These are phyloP conservation scores for Julus scandinavius DNA, from an alignment of 2,888 invertebrate species.

Conservation along the genomic window DNA sequence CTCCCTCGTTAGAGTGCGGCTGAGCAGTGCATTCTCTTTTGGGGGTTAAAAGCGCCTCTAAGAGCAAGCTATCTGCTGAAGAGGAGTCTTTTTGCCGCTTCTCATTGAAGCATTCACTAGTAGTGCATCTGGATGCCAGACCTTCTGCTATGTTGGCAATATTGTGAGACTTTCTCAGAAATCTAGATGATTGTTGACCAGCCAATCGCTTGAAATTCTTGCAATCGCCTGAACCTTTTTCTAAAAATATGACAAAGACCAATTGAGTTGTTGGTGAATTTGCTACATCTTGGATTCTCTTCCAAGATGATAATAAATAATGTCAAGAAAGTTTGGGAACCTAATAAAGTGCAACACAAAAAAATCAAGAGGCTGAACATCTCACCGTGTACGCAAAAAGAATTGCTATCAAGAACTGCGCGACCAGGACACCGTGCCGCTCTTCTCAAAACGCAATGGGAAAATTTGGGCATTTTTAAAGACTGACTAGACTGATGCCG, in stretches of 20 bases:
- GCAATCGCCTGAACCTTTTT: conserved; percentile 33
- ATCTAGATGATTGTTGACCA: conserved; percentile 12
- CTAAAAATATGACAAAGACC: background rate
- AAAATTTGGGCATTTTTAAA: conserved; percentile 37
- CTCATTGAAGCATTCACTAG: background rate
- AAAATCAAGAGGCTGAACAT: background rate
- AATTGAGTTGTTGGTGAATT: background rate
- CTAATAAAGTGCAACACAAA: background rate
- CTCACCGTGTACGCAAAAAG: background rate
- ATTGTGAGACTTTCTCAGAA: conserved; percentile 39
- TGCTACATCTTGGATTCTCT: too few species aligned
- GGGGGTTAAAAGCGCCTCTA: background rate
- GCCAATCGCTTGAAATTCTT: background rate
- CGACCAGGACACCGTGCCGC: conserved; percentile 52
- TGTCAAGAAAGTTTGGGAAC: background rate
- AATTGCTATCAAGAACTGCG: background rate
- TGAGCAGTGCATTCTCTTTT: conserved; percentile 19
- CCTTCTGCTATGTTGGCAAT: conserved; percentile 30
- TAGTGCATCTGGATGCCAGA: conserved; percentile 1
- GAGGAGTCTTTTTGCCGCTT: conserved; percentile 8
- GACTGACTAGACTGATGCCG: conserved; percentile 51
- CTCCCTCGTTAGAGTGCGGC: background rate
- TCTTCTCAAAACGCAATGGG: conserved; percentile 31
- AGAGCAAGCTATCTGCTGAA: conserved; percentile 1
- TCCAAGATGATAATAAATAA: background rate